Conservation (phyloP, 2,888 invertebrate species). For the Gasteruption jaculator region DNA sequence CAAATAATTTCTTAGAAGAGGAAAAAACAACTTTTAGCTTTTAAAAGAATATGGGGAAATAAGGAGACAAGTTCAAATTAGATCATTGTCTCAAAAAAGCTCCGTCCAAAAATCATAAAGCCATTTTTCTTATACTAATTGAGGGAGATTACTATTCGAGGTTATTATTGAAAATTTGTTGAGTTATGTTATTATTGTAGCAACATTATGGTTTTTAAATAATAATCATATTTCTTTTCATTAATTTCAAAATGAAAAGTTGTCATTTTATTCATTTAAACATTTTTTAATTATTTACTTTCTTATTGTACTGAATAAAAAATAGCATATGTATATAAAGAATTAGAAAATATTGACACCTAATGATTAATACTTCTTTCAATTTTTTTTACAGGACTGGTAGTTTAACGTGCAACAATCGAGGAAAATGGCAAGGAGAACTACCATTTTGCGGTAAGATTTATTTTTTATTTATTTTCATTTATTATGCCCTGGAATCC, state of each 20-base stretch:
- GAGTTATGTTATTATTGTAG: not conserved
- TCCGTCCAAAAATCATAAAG: not conserved
- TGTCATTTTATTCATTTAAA: too few relatives aligned
- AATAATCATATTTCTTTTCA: conserved; percentile 1
- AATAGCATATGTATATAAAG: not conserved
- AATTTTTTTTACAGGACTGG: conserved; percentile 52
- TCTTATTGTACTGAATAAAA: not conserved
- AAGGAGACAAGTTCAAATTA: too few relatives aligned
- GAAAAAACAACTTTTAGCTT: too few relatives aligned
- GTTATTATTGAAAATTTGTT: not conserved
- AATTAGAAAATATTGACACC: not conserved
- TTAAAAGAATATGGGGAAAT: too few relatives aligned
- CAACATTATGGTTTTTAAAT: conserved; percentile 1
- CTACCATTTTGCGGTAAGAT: conserved; percentile 78
- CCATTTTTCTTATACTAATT: not conserved
- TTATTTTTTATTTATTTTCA: not conserved
- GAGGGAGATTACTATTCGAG: not conserved
- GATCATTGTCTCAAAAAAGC: not conserved
- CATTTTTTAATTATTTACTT: too few relatives aligned
- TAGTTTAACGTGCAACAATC: conserved; percentile 65
- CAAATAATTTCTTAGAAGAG: too few relatives aligned
- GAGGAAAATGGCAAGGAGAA: conserved; percentile 76
- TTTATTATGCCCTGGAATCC: too few relatives aligned
- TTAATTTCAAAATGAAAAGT: too few relatives aligned
- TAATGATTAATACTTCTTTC: conserved; percentile 18